These are phyloP conservation scores for Pelodytes ibericus DNA, from an alignment of 2,797 vertebrate species.

Conservation along the genomic window DNA sequence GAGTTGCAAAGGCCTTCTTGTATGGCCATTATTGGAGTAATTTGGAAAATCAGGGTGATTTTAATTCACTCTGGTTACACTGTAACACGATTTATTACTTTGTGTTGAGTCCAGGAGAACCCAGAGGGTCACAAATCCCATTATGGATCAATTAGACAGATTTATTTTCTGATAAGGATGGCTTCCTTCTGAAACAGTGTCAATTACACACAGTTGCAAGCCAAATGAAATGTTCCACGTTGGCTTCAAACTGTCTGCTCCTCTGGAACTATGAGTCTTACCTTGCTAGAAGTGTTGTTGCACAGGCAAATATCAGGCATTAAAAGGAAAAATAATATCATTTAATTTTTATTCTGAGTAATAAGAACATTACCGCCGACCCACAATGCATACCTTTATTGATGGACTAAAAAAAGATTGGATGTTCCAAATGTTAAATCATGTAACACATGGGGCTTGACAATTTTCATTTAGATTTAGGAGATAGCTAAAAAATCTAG, in stretches of 20 bases:
- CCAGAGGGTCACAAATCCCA: conserved; percentile 47
- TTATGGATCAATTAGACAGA: conserved; percentile 53
- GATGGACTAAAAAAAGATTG: too few relatives aligned
- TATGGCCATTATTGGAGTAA: conserved; percentile 32
- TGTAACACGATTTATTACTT: conserved; percentile 46
- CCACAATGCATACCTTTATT: too few relatives aligned
- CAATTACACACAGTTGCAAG: conserved; percentile 24
- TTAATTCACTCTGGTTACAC: conserved; percentile 51
- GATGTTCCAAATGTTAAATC: too few relatives aligned
- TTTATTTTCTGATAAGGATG: conserved; percentile 50
- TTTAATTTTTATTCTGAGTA: too few relatives aligned
- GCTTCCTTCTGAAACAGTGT: conserved; percentile 42
- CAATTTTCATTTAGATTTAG: too few relatives aligned
- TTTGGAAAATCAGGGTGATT: conserved; percentile 41
- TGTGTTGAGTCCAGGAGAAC: conserved; percentile 36
- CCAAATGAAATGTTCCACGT: conserved; percentile 44
- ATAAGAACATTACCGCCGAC: too few relatives aligned
- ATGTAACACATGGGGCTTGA: too few relatives aligned
- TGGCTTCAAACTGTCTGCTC: conserved; percentile 12
- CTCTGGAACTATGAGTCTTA: neutral
- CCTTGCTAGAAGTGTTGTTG: neutral
- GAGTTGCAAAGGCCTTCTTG: conserved; percentile 3
- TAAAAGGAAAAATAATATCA: neutral
- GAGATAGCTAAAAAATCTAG: too few relatives aligned
- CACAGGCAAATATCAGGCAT: neutral